phyloP scores from a whole-genome alignment of 1,140 invertebrate genomes.

The Habropoda laboriosa region DNA sequence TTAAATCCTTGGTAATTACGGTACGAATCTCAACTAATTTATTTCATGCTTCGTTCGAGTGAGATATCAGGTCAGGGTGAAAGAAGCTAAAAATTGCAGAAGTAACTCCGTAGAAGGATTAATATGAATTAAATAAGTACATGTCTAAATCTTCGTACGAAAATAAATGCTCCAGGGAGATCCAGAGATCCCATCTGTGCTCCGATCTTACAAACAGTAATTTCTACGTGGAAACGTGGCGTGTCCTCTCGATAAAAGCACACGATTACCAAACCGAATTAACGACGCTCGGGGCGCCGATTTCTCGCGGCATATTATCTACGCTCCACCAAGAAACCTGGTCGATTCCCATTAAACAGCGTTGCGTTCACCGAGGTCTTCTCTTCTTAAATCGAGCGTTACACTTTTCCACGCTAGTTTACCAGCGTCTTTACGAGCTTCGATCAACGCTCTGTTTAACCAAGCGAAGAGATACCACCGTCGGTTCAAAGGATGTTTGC shows the following conservation, averaged over 20 bases:
- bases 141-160: too few species aligned
- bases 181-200: background rate
- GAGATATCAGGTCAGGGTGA: background rate
- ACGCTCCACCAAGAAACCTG: background rate
- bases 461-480: background rate
- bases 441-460: constrained; percentile 30
- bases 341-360: background rate
- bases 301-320: background rate
- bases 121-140: too few species aligned
- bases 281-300: background rate
- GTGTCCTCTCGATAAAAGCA: background rate
- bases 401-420: background rate
- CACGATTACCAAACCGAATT: background rate
- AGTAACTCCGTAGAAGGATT: too few species aligned
- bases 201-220: background rate
- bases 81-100: background rate
- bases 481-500: constrained; percentile 30
- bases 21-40: too few species aligned
- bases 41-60: too few species aligned
- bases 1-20: too few species aligned
- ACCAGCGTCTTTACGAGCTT: background rate
- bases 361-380: background rate
- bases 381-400: constrained; percentile 5
- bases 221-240: background rate
- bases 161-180: too few species aligned